Evolutionary conservation across 1,140 invertebrate genomes (phyloP).

Genomic region (Bombus superbus): DNA sequence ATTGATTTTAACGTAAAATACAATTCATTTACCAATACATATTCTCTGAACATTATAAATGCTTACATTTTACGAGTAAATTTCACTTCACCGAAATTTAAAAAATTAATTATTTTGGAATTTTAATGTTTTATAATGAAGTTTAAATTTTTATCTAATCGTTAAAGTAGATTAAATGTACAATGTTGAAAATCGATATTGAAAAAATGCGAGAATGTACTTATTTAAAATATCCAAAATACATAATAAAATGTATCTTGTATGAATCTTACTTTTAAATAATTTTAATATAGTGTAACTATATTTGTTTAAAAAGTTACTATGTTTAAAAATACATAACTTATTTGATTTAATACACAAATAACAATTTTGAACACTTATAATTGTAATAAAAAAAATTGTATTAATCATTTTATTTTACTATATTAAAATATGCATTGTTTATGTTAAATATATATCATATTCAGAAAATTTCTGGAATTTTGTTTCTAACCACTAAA

Average conservation of each 20-base stretch:
- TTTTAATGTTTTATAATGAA: slow-evolving; percentile 13
- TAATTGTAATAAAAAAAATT: slow-evolving; percentile 40
- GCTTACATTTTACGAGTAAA: slow-evolving; percentile 5
- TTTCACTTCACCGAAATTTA: not conserved
- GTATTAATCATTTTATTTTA: slow-evolving; percentile 42
- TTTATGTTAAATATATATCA: slow-evolving; percentile 27
- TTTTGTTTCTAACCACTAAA: slow-evolving; percentile 42
- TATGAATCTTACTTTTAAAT: slow-evolving; percentile 64
- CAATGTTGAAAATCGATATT: slow-evolving; percentile 16
- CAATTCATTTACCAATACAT: slow-evolving; percentile 15
- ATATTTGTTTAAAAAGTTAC: slow-evolving; percentile 68
- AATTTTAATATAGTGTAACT: slow-evolving; percentile 75
- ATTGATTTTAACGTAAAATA: not conserved
- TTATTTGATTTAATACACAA: slow-evolving; percentile 36
- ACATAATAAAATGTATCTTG: not conserved
- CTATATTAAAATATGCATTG: slow-evolving; percentile 53
- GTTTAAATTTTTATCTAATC: slow-evolving; percentile 7
- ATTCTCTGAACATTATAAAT: not conserved
- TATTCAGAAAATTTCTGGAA: slow-evolving; percentile 23
- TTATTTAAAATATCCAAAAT: slow-evolving; percentile 8
- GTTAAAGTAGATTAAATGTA: not conserved
- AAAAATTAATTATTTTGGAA: slow-evolving; percentile 14
- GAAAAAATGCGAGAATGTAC: not conserved
- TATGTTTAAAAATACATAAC: slow-evolving; percentile 44
- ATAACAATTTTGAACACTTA: slow-evolving; percentile 30